Evolutionary conservation across 2,888 invertebrate genomes (phyloP), one percentile per base, ranked within the genome.

Genomic region (Epistrophe grossulariae): DNA sequence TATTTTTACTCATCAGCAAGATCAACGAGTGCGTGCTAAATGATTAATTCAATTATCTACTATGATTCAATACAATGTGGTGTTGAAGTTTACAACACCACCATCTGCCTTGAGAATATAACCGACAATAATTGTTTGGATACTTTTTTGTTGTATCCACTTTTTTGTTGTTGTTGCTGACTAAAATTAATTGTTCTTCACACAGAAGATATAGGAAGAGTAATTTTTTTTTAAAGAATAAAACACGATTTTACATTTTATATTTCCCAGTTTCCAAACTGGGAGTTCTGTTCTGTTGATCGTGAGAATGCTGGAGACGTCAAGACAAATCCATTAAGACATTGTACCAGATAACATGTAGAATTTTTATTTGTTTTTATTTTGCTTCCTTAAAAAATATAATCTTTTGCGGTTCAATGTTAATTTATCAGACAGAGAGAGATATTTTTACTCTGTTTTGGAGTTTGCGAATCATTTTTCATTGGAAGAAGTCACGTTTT

Each of bases 11-110:
- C 24, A 45, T 59, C 24, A 45, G n/a, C 9, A 64, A 62, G n/a
- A 64, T 66, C 38, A 38, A 4, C 48, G 52, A 72, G 66, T 72
- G 77, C 77, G 35, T 66, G 82, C 68, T 72, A 62, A 64, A 62
- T 77, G 82, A 82, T 82, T 78, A 83, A 78, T 83, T 78, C 68
- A 78, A 83, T 82, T 78, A n/a, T n/a, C n/a, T n/a, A 59, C 28
- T 38, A 50, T 78, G 68, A 73, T 78, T 64, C 73, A 59, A 62
- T 78, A 68, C 48, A 48, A 48, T 48, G 66, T 9, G 43, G 52
- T 81, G 57, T 59, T 55, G 40, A 64, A 31, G 60, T 70, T 57
- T 60, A 72, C 60, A 19, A 72, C 60, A 19, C 19, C 31, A 81
- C 6, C n/a, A 31, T 24, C 70, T 35, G 70, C 82, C 71, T 72